Percentiles rank a stretch among this genome's conserved stretches.
Evolutionary conservation across 2,888 invertebrate species (phyloP).

Genomic region (Drosophila nr. perissopoda): DNA sequence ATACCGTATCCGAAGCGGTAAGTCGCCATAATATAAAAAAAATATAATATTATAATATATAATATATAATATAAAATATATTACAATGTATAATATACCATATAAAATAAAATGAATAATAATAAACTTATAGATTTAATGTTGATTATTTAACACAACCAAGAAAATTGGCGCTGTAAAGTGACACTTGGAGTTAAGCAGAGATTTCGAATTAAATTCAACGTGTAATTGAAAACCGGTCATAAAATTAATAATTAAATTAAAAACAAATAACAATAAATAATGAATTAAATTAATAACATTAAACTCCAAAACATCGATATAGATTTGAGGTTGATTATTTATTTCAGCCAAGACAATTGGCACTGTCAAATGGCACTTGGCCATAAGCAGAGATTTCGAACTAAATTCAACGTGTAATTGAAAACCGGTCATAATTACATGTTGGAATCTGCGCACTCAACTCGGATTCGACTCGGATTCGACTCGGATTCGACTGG

Average conservation of each 20-base stretch:
- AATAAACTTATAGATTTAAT: neutral
- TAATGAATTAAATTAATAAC: neutral
- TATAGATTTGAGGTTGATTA: neutral
- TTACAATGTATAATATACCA: too few species aligned
- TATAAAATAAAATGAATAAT: neutral
- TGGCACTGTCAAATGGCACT: neutral
- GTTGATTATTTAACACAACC: neutral
- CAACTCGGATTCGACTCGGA: constrained; percentile 3
- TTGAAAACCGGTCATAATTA: constrained; percentile 71
- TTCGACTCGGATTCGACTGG: constrained; percentile 15
- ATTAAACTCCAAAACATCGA: neutral
- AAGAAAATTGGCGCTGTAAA: neutral
- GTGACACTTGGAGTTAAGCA: constrained; percentile 4
- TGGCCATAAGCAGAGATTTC: constrained; percentile 18
- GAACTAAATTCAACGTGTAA: constrained; percentile 30
- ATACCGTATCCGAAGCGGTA: constrained; percentile 85
- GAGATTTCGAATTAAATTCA: constrained; percentile 24
- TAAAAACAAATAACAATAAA: neutral
- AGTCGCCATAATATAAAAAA: constrained; percentile 52
- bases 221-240: constrained; percentile 55
- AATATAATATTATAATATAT: neutral
- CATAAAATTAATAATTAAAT: constrained; percentile 25
- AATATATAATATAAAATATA: neutral
- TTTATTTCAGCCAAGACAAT: neutral
- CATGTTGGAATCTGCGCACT: constrained; percentile 37